phyloP scores from a whole-genome alignment of 1,140 invertebrate species.

The Plectrocnemia conspersa region DNA sequence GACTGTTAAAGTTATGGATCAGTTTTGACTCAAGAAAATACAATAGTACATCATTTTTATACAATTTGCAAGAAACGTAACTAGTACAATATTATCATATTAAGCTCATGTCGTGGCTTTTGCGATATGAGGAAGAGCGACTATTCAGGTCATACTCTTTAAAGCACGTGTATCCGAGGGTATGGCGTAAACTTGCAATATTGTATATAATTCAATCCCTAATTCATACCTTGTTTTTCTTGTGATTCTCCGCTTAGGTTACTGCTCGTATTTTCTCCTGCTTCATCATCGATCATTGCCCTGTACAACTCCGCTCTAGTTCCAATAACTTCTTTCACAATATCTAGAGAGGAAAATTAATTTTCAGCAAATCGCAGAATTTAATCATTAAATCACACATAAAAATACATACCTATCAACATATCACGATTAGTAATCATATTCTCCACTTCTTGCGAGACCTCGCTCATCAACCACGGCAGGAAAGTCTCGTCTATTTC shows the following conservation, averaged over 20 bases:
- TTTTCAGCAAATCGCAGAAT: neutral
- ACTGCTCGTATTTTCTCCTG: conserved; percentile 11
- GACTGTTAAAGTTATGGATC: no score
- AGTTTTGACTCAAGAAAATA: no score
- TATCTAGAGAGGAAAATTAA: conserved; percentile 49
- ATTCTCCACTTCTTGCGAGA: conserved; percentile 71
- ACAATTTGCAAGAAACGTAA: no score
- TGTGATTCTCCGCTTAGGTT: conserved; percentile 10
- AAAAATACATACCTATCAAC: conserved; percentile 59
- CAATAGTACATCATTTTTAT: no score
- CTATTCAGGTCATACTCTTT: no score
- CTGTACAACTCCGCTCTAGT: conserved; percentile 60
- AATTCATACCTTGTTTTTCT: no score
- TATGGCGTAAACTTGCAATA: no score
- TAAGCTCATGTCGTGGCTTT: neutral
- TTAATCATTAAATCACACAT: neutral
- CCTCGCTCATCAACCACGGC: conserved; percentile 83
- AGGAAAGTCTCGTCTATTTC: conserved; percentile 75
- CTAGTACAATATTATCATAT: no score
- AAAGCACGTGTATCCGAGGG: no score
- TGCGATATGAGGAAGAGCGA: conserved; percentile 9
- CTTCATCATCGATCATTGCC: conserved; percentile 35
- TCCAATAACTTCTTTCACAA: conserved; percentile 69
- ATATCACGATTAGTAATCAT: conserved; percentile 73
- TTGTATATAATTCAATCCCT: no score